Evolutionary conservation across 2,888 invertebrate genomes (phyloP).

Genomic region (Caenorhabditis macrosperma): DNA sequence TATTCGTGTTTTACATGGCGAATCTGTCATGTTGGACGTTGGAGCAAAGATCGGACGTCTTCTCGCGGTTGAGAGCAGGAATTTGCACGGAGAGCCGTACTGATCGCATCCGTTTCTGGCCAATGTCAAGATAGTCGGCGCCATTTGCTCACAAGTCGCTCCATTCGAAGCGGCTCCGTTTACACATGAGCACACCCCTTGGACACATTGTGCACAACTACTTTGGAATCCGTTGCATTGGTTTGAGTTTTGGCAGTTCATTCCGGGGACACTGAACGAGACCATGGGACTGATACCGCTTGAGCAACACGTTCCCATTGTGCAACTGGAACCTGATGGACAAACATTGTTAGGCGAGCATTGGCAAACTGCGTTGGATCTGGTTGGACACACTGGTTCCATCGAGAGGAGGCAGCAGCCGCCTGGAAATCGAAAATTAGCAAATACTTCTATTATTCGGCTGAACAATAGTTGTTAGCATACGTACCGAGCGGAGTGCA

Average conservation of each 20-base stretch:
- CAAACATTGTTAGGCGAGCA: constrained; percentile 78
- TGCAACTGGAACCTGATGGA: constrained; percentile 75
- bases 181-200: constrained; percentile 73
- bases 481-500: constrained; percentile 68
- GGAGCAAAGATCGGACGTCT: constrained; percentile 77
- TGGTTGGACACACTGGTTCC: constrained; percentile 73
- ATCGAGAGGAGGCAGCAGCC: constrained; percentile 78
- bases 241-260: constrained; percentile 66
- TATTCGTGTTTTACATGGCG: constrained; percentile 44
- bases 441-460: background rate
- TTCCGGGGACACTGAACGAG: constrained; percentile 71
- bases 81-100: constrained; percentile 74
- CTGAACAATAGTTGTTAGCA: background rate
- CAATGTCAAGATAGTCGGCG: constrained; percentile 63
- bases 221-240: constrained; percentile 76
- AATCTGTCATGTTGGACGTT: constrained; percentile 70
- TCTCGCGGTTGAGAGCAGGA: constrained; percentile 74
- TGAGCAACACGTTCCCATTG: constrained; percentile 78
- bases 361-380: constrained; percentile 77
- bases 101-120: constrained; percentile 78
- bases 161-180: constrained; percentile 72
- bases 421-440: constrained; percentile 52
- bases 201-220: constrained; percentile 70
- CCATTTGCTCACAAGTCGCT: constrained; percentile 71
- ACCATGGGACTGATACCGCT: constrained; percentile 52